Percentiles rank a stretch among this genome's conserved stretches.
Evolutionary conservation across 2,797 vertebrate species (phyloP).

Genomic region (Danionella dracula): DNA sequence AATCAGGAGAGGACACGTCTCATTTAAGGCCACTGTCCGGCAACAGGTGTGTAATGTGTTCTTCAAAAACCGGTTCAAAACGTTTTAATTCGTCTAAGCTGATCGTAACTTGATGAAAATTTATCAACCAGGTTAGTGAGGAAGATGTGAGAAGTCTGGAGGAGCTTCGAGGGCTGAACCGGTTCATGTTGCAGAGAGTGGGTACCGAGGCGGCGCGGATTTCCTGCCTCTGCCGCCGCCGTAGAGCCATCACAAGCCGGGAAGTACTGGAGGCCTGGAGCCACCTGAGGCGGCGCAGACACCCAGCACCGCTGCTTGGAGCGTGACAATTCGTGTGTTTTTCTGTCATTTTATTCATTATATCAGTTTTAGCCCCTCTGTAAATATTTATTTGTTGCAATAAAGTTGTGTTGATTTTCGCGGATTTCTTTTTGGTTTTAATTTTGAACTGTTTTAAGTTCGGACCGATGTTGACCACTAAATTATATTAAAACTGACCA

Average conservation of each 20-base stretch:
- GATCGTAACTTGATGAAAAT: not conserved
- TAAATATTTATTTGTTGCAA: not conserved
- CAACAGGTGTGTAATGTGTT: constrained; percentile 50
- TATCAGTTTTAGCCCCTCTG: not conserved
- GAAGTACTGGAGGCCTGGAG: constrained; percentile 56
- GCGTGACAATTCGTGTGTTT: not conserved
- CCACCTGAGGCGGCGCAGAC: constrained; percentile 26
- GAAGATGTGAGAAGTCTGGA: not conserved
- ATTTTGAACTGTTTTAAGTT: too few species aligned
- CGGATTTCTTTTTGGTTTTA: not conserved
- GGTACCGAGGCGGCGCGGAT: constrained; percentile 60
- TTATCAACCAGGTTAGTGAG: constrained; percentile 16
- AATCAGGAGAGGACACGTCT: constrained; percentile 32
- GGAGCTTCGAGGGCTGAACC: not conserved
- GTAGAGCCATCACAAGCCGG: constrained; percentile 49
- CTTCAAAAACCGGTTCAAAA: too few species aligned
- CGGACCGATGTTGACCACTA: too few species aligned
- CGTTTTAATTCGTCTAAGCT: not conserved
- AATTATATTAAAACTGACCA: too few species aligned
- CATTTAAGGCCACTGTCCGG: constrained; percentile 51
- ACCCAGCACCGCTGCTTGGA: constrained; percentile 35
- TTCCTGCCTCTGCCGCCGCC: constrained; percentile 52
- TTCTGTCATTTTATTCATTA: not conserved
- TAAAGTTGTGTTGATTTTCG: too few species aligned
- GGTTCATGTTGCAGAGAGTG: constrained; percentile 53